phyloP scores from a whole-genome alignment of 1,140 invertebrate genomes.

The Drosophila funebris region DNA sequence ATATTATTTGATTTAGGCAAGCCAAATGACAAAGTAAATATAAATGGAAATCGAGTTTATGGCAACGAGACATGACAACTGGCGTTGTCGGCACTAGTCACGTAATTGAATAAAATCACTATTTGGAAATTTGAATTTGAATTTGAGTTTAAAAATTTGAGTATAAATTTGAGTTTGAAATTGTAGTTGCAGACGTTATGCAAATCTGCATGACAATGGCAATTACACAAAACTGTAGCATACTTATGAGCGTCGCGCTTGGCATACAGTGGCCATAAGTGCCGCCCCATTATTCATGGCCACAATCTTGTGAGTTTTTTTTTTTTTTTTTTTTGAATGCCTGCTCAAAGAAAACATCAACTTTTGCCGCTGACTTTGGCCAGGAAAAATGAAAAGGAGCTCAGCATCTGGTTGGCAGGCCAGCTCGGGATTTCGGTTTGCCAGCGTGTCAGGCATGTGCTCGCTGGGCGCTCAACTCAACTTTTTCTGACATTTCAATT shows the following conservation, averaged over 20 bases:
- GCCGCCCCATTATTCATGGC: slow-evolving; percentile 45
- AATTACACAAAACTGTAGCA: slow-evolving; percentile 41
- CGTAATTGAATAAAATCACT: slow-evolving; percentile 58
- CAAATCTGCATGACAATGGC: slow-evolving; percentile 21
- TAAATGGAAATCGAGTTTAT: slow-evolving; percentile 56
- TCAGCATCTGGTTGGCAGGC: slow-evolving; percentile 5
- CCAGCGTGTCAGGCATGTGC: slow-evolving; percentile 53
- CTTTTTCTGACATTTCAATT: slow-evolving; percentile 82
- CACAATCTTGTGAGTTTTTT: slow-evolving; percentile 23
- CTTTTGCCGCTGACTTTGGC: slow-evolving; percentile 56
- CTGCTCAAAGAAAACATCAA: slow-evolving; percentile 33
- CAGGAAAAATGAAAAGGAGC: slow-evolving; percentile 7
- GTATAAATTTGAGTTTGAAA: background rate
- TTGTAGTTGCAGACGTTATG: slow-evolving; percentile 4
- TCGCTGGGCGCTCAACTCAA: slow-evolving; percentile 61
- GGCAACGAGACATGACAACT: slow-evolving; percentile 27
- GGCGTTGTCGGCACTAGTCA: slow-evolving; percentile 43
- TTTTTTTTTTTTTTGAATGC: slow-evolving; percentile 12
- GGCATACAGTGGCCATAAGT: background rate
- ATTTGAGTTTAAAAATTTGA: slow-evolving; percentile 13
- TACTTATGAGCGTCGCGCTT: slow-evolving; percentile 24
- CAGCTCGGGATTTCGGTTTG: slow-evolving; percentile 10
- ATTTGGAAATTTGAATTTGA: slow-evolving; percentile 23
- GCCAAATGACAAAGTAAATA: slow-evolving; percentile 57
- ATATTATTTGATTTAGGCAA: slow-evolving; percentile 42